These are phyloP conservation scores for Nephrotoma appendiculata DNA, from an alignment of 2,888 invertebrate genomes.

Conservation along the genomic window DNA sequence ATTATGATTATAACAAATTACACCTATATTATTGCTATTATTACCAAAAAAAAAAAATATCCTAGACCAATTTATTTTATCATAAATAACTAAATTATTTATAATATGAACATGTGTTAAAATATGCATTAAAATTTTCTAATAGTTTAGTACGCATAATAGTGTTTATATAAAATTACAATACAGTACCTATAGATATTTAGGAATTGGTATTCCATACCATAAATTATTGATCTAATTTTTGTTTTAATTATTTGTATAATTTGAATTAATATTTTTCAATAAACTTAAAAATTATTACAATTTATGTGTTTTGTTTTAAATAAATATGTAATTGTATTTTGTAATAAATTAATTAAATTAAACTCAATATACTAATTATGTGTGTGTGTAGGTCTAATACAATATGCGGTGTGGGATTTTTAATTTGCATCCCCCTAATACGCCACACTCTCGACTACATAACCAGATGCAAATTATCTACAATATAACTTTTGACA, in stretches of 20 bases:
- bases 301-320: conserved; percentile 8
- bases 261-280: conserved; percentile 16
- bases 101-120: neutral
- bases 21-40: neutral
- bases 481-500: neutral
- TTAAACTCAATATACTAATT: too few relatives aligned
- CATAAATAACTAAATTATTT: neutral
- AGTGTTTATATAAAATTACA: neutral
- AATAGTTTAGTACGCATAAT: neutral
- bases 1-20: neutral
- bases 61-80: neutral
- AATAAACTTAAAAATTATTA: conserved; percentile 17
- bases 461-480: neutral
- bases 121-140: neutral
- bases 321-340: neutral
- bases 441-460: too few relatives aligned
- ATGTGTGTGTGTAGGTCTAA: neutral
- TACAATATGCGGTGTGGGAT: neutral
- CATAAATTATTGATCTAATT: neutral
- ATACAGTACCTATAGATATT: neutral
- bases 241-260: conserved; percentile 20
- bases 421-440: neutral
- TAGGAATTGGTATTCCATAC: neutral
- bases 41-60: neutral
- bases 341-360: neutral